Base-by-base conservation (phyloP, 2,888 invertebrate genomes). In the Parthenolecanium corni region DNA sequence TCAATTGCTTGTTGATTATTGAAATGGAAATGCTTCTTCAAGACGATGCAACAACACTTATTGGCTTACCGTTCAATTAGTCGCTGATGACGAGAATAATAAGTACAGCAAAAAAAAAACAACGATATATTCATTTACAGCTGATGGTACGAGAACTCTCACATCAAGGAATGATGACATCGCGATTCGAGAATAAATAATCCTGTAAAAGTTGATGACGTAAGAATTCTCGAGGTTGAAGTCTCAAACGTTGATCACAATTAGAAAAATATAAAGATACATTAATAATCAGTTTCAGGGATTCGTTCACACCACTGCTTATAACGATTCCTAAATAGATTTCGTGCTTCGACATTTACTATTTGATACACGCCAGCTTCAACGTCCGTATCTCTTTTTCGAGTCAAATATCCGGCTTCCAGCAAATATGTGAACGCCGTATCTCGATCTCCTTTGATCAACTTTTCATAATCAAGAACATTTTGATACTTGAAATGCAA, bases 401-500 rank as follows among this genome's bases (percentile, higher is more conserved):
- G 52, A 52, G 52, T 52, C 52, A 52, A 18, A 18, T 52, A 52
- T 16, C 52, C 52, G 12, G 52, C 52, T 31, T 52, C 52, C n/a
- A 52, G 52, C 18, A 52, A 52, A 52, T 52, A 52, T 52, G 52
- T 52, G 18, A 16, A 52, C 52, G 52, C 52, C 31, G 52, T 52
- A 52, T 52, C 52, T 23, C 12, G n/a, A 52, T 52, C 52, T 16
- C 52, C 16, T 25, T 31, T 52, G 25, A 52, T 23, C 52, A 52
- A 52, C 24, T 52, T 52, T 14, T 52, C 52, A 52, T 52, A 25
- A 52, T 25, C 31, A 18, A 52, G 52, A 52, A 52, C 52, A 25
- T 18, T 25, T 52, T 16, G 52, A 52, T 25, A 25, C 12, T 52
- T 52, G 25, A 52, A 52, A 52, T 52, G 24, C 52, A 52, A 52